Evolutionary conservation across 1,140 invertebrate genomes (phyloP), one percentile per base, ranked within the genome.

Genomic region (Sinonovacula constricta): DNA sequence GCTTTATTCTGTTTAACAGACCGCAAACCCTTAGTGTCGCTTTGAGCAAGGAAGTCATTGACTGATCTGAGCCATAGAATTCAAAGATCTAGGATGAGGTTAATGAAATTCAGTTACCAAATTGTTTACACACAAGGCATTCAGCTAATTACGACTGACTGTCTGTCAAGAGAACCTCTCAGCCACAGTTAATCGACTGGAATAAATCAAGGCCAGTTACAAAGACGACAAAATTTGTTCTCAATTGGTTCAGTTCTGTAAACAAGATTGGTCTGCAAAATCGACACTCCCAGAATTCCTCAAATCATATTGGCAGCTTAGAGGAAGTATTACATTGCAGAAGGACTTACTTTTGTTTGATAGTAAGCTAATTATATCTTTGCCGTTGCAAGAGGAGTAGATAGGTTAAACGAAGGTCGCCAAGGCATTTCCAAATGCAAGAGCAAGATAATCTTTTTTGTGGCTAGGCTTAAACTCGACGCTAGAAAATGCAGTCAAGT

Each of bases 381-480:
- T 30, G 45, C 22, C 15, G 10, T 4, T 81, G 30, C 54, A 70
- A 63, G n/a, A 24, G 45, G 59, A n/a, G 14, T 69, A n/a, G 22
- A 28, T 3, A 71, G 65, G 53, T 60, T 84, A 22, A 77, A 82
- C 39, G 65, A 75, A 62, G 69, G 59, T 33, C 74, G 81, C 54
- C 63, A 65, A 39, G 79, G 79, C 14, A 67, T 81, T 18, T 31
- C 33, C 0, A 81, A 85, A 63, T 83, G 79, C 36, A 30, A 57
- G 30, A 26, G 83, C 83, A 12, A 59, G 70, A 34, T 24, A 59
- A n/a, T 34, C 53, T 24, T 15, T 85, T 5, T 83, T 68, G 68
- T 85, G 81, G 83, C 75, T 78, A 18, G 75, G 71, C n/a, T n/a
- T n/a, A n/a, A n/a, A n/a, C n/a, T n/a, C n/a, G n/a, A n/a, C n/a